Evolutionary conservation across 2,797 vertebrate genomes (phyloP).

Genomic region (Tauraco hartlaubi): DNA sequence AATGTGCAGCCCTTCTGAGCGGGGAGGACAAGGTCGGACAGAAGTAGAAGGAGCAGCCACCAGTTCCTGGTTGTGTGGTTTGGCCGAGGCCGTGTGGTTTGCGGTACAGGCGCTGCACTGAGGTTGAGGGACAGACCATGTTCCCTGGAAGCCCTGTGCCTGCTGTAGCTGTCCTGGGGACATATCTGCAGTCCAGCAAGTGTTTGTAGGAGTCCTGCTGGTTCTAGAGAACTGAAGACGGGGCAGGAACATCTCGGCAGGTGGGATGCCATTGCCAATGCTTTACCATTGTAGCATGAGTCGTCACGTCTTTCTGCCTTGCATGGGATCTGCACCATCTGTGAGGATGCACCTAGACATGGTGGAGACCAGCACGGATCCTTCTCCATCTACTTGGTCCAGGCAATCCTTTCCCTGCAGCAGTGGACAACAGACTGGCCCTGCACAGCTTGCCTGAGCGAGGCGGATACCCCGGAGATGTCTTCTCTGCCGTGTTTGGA

Average conservation of each 20-base stretch:
- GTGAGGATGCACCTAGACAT: accelerated
- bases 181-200: too few species aligned
- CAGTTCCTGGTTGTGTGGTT: background rate
- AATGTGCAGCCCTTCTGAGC: background rate
- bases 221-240: background rate
- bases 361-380: background rate
- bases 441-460: accelerated
- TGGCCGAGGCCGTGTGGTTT: background rate
- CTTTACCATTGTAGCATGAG: background rate
- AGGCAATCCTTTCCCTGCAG: background rate
- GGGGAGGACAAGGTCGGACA: background rate
- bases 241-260: background rate
- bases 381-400: background rate
- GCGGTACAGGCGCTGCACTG: accelerated
- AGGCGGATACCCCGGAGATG: background rate
- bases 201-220: background rate
- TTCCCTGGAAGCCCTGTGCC: background rate
- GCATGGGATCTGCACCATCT: background rate
- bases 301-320: background rate
- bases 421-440: accelerated
- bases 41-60: background rate
- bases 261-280: background rate
- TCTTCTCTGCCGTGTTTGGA: background rate
- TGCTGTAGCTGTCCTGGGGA: background rate
- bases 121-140: accelerated